Percentiles rank a stretch among this genome's conserved stretches.
Evolutionary conservation across 2,113 vertebrate genomes (phyloP).

Genomic region (Halichoeres trimaculatus): DNA sequence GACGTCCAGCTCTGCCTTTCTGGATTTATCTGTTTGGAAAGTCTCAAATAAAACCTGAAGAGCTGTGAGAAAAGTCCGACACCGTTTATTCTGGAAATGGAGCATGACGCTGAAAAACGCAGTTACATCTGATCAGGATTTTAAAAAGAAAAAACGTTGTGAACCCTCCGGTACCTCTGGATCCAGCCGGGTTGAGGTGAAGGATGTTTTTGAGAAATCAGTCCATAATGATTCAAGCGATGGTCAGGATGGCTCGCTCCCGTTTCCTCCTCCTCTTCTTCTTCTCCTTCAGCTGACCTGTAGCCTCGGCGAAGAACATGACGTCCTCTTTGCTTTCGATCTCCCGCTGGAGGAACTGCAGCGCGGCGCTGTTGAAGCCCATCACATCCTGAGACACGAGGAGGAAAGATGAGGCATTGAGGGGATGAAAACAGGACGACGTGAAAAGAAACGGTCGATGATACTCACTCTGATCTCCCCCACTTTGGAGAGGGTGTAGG

Average conservation of each 20-base stretch:
- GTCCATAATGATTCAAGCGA: slow-evolving; percentile 78
- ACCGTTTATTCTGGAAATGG: slow-evolving; percentile 63
- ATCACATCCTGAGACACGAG: slow-evolving; percentile 86
- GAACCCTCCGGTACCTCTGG: neutral
- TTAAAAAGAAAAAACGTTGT: slow-evolving; percentile 29
- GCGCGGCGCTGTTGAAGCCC: slow-evolving; percentile 94
- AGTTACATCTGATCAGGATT: slow-evolving; percentile 13
- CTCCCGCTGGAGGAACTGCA: slow-evolving; percentile 92
- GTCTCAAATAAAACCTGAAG: slow-evolving; percentile 25
- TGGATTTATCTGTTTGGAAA: slow-evolving; percentile 56
- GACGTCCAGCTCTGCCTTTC: neutral
- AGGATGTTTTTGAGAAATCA: neutral
- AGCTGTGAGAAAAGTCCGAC: slow-evolving; percentile 42
- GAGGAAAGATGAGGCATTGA: neutral
- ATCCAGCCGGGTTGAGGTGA: neutral
- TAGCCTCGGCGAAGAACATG: slow-evolving; percentile 94
- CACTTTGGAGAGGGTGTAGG: slow-evolving; percentile 91
- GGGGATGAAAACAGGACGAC: neutral
- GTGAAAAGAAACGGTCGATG: no score
- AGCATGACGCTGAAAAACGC: slow-evolving; percentile 44
- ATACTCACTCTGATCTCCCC: slow-evolving; percentile 88
- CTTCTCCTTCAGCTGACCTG: slow-evolving; percentile 88
- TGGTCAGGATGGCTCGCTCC: slow-evolving; percentile 88
- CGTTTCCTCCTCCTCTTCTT: slow-evolving; percentile 91
- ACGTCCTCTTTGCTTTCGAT: slow-evolving; percentile 94